Percentiles rank a stretch among this genome's conserved stretches.
phyloP scores from a whole-genome alignment of 2,888 invertebrate genomes.

The Chalcis sispes region DNA sequence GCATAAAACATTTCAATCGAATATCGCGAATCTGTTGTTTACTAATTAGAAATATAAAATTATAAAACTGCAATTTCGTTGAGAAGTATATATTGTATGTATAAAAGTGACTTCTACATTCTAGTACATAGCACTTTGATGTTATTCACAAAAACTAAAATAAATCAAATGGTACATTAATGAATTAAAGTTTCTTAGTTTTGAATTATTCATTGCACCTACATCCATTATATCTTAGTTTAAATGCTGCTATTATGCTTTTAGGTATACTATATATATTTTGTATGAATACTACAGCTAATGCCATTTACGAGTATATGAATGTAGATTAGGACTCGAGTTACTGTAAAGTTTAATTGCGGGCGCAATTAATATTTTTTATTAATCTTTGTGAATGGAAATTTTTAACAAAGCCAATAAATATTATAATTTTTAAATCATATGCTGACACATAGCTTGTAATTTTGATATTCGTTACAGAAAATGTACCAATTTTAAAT shows the following conservation, averaged over 20 bases:
- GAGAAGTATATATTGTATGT: no score
- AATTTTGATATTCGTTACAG: no score
- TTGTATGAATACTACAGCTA: slow-evolving; percentile 19
- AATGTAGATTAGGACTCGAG: slow-evolving; percentile 30
- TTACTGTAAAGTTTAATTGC: slow-evolving; percentile 27
- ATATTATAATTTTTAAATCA: background rate
- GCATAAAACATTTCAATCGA: no score
- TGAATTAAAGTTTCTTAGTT: background rate
- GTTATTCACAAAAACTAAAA: no score
- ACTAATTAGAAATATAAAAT: no score
- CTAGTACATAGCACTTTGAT: no score
- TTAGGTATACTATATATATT: slow-evolving; percentile 5
- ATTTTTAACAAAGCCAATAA: background rate
- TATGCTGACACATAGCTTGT: no score
- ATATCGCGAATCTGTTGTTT: no score
- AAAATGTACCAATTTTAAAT: no score
- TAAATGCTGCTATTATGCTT: background rate
- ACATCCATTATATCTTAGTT: slow-evolving; percentile 5
- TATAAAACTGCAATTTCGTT: no score
- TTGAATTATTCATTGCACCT: background rate
- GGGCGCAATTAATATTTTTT: background rate
- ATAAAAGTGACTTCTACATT: no score
- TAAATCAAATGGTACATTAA: background rate
- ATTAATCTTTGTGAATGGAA: slow-evolving; percentile 5
- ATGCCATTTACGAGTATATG: slow-evolving; percentile 21